Base-by-base conservation (phyloP, 2,888 invertebrate species). In the Aphidius colemani region DNA sequence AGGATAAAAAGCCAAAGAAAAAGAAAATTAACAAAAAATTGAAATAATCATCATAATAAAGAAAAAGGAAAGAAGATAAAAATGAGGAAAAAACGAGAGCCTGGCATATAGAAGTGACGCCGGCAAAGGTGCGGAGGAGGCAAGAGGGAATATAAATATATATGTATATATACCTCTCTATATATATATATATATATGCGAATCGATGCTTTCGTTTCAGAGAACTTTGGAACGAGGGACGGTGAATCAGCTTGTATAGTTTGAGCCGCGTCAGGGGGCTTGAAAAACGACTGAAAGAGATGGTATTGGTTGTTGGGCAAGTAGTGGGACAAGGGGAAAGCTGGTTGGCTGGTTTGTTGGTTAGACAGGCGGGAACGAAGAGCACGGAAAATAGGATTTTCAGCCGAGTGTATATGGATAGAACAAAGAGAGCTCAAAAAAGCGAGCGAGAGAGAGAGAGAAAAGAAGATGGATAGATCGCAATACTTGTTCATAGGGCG, bases 401-500 rank as follows among this genome's bases (percentile, higher is more conserved):
- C 6, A 49, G 18, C 13, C 44, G 59, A 49, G 62, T 70, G 2
- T 30, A 67, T 63, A 69, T 58, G 70, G 66, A 61, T 62, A 69
- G 74, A 71, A 71, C 71, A 74, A 75, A 73, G 71, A 50, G 46
- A 59, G 58, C 53, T 5, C 5, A 30, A 18, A 18, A 18, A 18
- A 45, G 61, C 49, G 61, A 70, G 5, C 3, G 67, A 62, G 70
- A 56, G 70, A 66, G 61, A 63, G 70, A 75, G 71, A 71, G 71
- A 74, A 75, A 73, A 70, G 51, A 49, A 59, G 58, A 58, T 30
- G 53, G 48, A 53, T 49, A 59, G 45, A 56, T 69, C 63, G 67
- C 71, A 71, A 72, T 76, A 74, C 75, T 74, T 71, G 75, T 72
- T 74, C 75, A 75, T 77, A 75, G 80, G 82, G 81, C 77, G 82